Conservation (phyloP, 2,113 vertebrate species). For the Oryzias melastigma region DNA sequence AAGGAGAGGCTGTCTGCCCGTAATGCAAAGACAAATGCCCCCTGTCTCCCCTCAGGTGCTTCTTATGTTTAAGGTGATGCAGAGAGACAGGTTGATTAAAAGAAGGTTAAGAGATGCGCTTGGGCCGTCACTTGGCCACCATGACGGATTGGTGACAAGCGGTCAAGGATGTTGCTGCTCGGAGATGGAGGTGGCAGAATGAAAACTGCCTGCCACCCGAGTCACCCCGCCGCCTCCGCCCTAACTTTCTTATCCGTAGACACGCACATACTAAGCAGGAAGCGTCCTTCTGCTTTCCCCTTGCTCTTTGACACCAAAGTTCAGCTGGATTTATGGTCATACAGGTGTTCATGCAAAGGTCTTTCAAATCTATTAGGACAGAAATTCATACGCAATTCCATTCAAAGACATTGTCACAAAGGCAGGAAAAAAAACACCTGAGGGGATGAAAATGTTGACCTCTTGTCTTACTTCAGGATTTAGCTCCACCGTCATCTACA, state of each 20-base stretch:
- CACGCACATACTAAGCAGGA: background rate
- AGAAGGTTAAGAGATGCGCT: conserved; percentile 72
- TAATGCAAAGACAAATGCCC: conserved; percentile 76
- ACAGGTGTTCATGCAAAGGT: conserved; percentile 46
- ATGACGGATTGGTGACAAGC: conserved; percentile 65
- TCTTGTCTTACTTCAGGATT: conserved; percentile 50
- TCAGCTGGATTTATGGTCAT: conserved; percentile 52
- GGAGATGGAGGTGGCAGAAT: conserved; percentile 28
- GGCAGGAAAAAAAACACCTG: conserved; percentile 27
- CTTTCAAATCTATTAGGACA: conserved; percentile 35
- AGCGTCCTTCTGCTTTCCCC: conserved; percentile 9
- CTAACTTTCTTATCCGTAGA: background rate
- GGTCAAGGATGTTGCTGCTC: conserved; percentile 59
- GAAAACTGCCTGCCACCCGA: conserved; percentile 20
- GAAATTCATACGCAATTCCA: conserved; percentile 44
- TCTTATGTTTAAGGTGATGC: conserved; percentile 75
- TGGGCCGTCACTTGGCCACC: conserved; percentile 64
- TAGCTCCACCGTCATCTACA: conserved; percentile 30
- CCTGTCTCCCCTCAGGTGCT: conserved; percentile 40
- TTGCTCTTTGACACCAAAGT: conserved; percentile 6
- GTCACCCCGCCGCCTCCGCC: background rate
- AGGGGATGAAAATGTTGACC: conserved; percentile 34
- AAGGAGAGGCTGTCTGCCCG: conserved; percentile 71
- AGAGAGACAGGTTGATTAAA: conserved; percentile 80
- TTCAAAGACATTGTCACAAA: background rate